Percentiles rank a stretch among this genome's conserved stretches.
These are phyloP conservation scores for Gobio gobio DNA, from an alignment of 2,113 vertebrate species.

Conservation along the genomic window DNA sequence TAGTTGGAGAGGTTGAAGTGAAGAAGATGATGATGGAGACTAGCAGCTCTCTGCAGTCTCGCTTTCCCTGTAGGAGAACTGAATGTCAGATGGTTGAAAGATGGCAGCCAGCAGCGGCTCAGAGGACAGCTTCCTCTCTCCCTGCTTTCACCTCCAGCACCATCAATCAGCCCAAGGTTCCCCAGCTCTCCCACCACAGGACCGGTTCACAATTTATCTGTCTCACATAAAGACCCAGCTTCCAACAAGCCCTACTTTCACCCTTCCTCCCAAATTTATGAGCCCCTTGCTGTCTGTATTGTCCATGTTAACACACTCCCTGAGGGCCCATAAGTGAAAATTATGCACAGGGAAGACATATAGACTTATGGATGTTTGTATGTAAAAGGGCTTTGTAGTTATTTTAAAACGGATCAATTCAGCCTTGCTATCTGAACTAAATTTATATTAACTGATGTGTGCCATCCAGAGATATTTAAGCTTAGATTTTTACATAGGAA, in stretches of 20 bases:
- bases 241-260: conserved; percentile 65
- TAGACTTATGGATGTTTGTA: conserved; percentile 5
- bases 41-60: conserved; percentile 28
- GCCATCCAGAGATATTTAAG: background rate
- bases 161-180: conserved; percentile 79
- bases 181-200: conserved; percentile 59
- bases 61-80: conserved; percentile 48
- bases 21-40: conserved; percentile 31
- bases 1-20: conserved; percentile 17
- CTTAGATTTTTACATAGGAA: background rate
- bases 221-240: conserved; percentile 71
- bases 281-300: conserved; percentile 35
- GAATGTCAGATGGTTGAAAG: conserved; percentile 73
- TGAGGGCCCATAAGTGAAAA: conserved; percentile 23
- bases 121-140: conserved; percentile 76
- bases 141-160: conserved; percentile 62
- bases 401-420: background rate
- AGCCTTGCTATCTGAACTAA: background rate
- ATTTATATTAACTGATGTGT: background rate
- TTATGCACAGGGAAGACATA: conserved; percentile 22
- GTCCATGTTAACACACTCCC: conserved; percentile 48
- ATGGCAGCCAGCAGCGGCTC: conserved; percentile 69
- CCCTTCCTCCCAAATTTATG: conserved; percentile 66
- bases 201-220: conserved; percentile 69
- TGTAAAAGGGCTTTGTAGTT: background rate